A percentile compares a stretch with the other conserved stretches of the same genome.
These are phyloP conservation scores for Acromyrmex charruanus DNA, from an alignment of 1,140 invertebrate genomes.

Conservation along the genomic window DNA sequence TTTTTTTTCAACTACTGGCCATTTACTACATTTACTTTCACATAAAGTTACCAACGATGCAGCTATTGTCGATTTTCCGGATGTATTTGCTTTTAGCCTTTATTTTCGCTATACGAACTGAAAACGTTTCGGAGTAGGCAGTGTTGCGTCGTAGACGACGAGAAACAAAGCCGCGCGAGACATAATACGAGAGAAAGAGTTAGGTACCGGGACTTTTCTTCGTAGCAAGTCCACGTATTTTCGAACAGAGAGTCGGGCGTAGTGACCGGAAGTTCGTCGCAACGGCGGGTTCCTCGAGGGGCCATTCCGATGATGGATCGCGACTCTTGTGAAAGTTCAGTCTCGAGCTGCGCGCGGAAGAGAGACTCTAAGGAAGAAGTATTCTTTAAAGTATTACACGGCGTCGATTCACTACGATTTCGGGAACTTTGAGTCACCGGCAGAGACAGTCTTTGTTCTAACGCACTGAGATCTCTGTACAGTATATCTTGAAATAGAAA, in stretches of 20 bases:
- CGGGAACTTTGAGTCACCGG: constrained; percentile 43
- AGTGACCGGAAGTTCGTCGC: constrained; percentile 67
- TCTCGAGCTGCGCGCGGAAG: constrained; percentile 35
- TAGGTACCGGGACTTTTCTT: constrained; percentile 55
- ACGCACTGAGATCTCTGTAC: constrained; percentile 6
- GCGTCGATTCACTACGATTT: constrained; percentile 49
- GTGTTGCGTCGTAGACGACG: constrained; percentile 8
- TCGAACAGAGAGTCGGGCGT: constrained; percentile 50
- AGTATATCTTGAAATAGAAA: background rate
- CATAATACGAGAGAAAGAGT: constrained; percentile 53
- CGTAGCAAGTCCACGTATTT: constrained; percentile 50
- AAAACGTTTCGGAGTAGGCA: constrained; percentile 35
- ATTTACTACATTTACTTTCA: background rate
- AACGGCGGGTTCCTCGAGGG: constrained; percentile 62
- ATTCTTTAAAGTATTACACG: constrained; percentile 59
- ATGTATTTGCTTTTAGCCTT: constrained; percentile 45
- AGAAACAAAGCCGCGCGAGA: constrained; percentile 54
- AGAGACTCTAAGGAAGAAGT: constrained; percentile 46
- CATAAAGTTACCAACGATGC: background rate
- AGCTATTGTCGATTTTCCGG: constrained; percentile 37
- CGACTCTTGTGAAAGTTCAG: constrained; percentile 60
- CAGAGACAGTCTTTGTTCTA: constrained; percentile 47
- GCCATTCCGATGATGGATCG: constrained; percentile 68
- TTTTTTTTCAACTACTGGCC: background rate
- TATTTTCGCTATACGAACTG: constrained; percentile 36